Conservation (phyloP, 2,797 vertebrate species). For the Synanceia verrucosa region DNA sequence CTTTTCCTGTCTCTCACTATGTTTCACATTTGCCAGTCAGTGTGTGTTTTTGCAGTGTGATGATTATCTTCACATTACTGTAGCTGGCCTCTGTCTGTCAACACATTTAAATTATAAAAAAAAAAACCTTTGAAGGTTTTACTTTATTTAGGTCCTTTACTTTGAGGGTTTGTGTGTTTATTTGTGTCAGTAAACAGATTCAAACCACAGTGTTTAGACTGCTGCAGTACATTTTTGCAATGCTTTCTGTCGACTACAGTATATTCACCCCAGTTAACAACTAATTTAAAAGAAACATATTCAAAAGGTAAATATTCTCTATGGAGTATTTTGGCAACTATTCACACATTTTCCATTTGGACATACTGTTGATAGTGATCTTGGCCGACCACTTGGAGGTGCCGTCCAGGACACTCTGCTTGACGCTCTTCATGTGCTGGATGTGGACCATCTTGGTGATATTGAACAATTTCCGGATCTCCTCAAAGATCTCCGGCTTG, state of each 20-base stretch:
- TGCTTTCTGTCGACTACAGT: neutral
- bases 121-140: neutral
- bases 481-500: constrained; percentile 97
- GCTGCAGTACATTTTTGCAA: neutral
- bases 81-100: neutral
- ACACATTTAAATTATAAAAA: neutral
- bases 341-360: neutral
- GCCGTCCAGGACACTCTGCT: constrained; percentile 94
- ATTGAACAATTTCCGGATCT: constrained; percentile 89
- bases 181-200: too few species aligned
- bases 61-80: neutral
- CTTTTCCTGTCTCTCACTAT: neutral
- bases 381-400: constrained; percentile 99
- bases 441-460: constrained; percentile 86
- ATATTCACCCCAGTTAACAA: neutral
- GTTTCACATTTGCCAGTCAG: neutral
- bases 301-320: too few species aligned
- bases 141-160: too few species aligned
- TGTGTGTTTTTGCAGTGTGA: neutral
- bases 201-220: neutral
- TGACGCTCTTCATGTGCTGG: constrained; percentile 95
- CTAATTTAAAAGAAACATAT: neutral
- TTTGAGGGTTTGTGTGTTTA: neutral
- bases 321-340: neutral
- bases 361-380: constrained; percentile 91